phyloP scores from a whole-genome alignment of 1,140 invertebrate species.

The Drosophila neocordata region DNA sequence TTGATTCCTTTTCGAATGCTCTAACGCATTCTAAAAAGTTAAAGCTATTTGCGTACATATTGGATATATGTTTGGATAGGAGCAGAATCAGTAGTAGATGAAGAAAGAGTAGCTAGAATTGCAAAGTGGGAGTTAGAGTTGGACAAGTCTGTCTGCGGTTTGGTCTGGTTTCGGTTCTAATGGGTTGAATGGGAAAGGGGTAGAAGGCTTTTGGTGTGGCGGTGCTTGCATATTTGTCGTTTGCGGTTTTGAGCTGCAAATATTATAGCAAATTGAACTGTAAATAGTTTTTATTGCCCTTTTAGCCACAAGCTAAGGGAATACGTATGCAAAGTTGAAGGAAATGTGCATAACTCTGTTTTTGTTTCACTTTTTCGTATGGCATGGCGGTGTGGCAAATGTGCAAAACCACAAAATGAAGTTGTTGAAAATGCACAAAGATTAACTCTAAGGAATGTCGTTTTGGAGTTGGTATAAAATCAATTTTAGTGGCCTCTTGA shows the following conservation, averaged over 20 bases:
- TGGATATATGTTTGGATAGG: neutral
- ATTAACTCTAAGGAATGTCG: conserved; percentile 57
- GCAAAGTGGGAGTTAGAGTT: neutral
- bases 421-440: conserved; percentile 57
- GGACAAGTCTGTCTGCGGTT: conserved; percentile 4
- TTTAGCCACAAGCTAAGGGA: conserved; percentile 50
- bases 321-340: conserved; percentile 27
- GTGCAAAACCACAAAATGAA: conserved; percentile 51
- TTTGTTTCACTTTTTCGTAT: conserved; percentile 39
- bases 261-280: conserved; percentile 80
- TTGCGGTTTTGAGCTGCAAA: conserved; percentile 70
- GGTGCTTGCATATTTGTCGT: conserved; percentile 71
- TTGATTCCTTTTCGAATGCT: conserved; percentile 69
- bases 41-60: conserved; percentile 46
- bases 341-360: conserved; percentile 49
- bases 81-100: neutral
- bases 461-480: neutral
- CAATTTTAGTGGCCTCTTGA: conserved; percentile 2
- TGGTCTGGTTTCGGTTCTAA: neutral
- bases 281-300: conserved; percentile 78
- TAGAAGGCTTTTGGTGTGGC: conserved; percentile 18
- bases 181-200: neutral
- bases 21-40: conserved; percentile 71
- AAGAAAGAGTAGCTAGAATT: neutral
- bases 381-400: conserved; percentile 11